Conservation (phyloP, 2,113 vertebrate genomes). For the Sylvilagus bachmani region DNA sequence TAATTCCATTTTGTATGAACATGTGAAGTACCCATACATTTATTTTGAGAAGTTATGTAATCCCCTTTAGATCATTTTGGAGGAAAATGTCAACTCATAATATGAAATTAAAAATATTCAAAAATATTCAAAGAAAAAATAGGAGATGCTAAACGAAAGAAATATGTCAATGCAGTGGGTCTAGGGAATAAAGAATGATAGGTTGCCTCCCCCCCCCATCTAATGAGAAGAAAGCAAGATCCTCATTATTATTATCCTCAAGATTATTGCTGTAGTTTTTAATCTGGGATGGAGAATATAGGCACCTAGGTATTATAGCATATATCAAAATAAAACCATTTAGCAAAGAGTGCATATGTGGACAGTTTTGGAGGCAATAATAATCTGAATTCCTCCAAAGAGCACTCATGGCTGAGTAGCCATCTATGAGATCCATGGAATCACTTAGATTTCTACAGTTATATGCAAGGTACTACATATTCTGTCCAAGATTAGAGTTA, state of each 20-base stretch:
- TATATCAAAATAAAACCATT: conserved; percentile 17
- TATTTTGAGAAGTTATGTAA: background rate
- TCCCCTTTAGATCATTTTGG: background rate
- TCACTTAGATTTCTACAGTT: background rate
- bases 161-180: background rate
- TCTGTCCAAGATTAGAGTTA: background rate
- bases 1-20: no score
- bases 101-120: background rate
- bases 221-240: background rate
- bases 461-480: background rate
- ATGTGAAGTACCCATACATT: no score
- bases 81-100: background rate
- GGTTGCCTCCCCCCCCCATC: background rate
- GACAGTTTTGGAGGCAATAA: background rate
- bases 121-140: background rate
- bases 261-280: background rate
- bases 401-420: background rate
- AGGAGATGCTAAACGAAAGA: background rate
- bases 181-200: background rate
- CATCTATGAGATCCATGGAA: background rate
- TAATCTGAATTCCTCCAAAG: background rate
- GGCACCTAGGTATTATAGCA: background rate
- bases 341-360: background rate
- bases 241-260: background rate
- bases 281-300: background rate